These are phyloP conservation scores for Micronycteris hirsuta DNA, from an alignment of 2,113 vertebrate species.

Conservation along the genomic window DNA sequence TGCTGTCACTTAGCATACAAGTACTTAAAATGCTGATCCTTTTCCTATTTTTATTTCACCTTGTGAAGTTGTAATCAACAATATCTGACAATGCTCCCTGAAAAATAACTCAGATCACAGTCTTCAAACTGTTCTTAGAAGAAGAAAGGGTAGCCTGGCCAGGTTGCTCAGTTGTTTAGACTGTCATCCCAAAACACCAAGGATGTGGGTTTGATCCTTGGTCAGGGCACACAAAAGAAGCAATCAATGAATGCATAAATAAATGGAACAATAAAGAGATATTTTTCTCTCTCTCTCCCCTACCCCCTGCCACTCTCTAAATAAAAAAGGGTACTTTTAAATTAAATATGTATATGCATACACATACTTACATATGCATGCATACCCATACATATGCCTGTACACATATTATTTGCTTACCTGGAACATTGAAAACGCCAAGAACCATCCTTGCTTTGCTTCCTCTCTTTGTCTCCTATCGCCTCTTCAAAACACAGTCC, in stretches of 20 bases:
- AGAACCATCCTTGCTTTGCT: not conserved
- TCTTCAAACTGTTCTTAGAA: not conserved
- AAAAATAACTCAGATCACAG: not conserved
- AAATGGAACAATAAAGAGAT: too few species aligned
- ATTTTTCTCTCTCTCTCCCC: too few species aligned
- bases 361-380: not conserved
- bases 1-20: not conserved
- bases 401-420: not conserved
- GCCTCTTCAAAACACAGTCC: not conserved
- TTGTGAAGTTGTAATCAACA: not conserved
- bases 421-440: not conserved
- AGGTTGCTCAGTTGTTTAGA: too few species aligned
- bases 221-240: too few species aligned
- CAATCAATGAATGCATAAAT: too few species aligned
- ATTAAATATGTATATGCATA: not conserved
- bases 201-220: too few species aligned
- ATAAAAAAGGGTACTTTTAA: not conserved
- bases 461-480: not conserved
- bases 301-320: too few species aligned
- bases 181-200: too few species aligned
- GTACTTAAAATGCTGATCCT: not conserved
- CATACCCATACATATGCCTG: not conserved
- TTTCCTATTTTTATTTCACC: not conserved
- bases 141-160: not conserved
- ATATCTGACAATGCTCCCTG: not conserved